Conservation (phyloP, 92 coral and sea anemone genomes). For the Phenganax marumi region DNA sequence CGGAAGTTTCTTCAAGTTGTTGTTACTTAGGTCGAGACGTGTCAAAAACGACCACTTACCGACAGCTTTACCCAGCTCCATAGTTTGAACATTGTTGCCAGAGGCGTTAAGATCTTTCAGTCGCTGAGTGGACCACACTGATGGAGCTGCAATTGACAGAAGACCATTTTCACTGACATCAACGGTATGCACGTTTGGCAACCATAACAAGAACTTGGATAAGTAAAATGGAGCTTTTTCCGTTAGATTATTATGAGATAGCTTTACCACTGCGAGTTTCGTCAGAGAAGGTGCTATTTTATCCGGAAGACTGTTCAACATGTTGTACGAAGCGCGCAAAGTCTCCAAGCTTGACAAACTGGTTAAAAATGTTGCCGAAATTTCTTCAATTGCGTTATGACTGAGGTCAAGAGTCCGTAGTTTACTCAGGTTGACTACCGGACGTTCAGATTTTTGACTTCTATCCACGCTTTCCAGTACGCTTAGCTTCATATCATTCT, state of each 20-base stretch:
- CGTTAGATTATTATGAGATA: constrained; percentile 70
- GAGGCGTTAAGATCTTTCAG: constrained; percentile 80
- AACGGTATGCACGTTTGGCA: constrained; percentile 71
- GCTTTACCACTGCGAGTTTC: constrained; percentile 65
- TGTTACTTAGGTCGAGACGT: constrained; percentile 67
- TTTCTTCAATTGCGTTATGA: constrained; percentile 65
- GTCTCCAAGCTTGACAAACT: constrained; percentile 64
- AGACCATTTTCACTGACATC: constrained; percentile 75
- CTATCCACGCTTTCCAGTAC: background rate
- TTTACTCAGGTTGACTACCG: constrained; percentile 55
- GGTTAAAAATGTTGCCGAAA: constrained; percentile 64
- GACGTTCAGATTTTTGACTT: background rate
- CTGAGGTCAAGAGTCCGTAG: constrained; percentile 76
- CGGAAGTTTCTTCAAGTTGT: constrained; percentile 75
- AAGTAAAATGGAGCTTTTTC: constrained; percentile 67
- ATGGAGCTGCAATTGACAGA: constrained; percentile 68
- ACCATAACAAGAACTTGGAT: constrained; percentile 70
- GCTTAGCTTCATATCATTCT: too few species aligned
- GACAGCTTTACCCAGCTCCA: constrained; percentile 63
- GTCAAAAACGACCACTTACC: constrained; percentile 66
- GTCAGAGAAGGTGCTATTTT: constrained; percentile 55
- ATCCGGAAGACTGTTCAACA: constrained; percentile 71
- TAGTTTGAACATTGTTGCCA: constrained; percentile 71
- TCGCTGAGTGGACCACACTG: constrained; percentile 75
- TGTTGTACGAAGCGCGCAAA: constrained; percentile 72